Conservation (phyloP, 2,888 invertebrate species). For the Coleophora flavipennella region DNA sequence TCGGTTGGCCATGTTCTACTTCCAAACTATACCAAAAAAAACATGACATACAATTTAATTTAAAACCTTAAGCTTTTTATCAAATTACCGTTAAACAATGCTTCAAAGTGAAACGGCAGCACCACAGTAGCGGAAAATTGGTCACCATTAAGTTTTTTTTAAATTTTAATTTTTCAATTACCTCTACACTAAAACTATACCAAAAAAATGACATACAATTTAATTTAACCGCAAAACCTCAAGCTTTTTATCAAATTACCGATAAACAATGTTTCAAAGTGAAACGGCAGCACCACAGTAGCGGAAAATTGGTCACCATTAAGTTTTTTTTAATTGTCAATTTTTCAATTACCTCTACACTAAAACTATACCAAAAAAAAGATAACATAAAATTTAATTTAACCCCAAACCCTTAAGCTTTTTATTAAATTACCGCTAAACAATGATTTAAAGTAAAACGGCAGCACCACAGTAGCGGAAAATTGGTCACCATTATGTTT, state of each 20-base stretch:
- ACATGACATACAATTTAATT: no score
- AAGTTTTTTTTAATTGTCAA: conserved; percentile 33
- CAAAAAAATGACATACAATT: no score
- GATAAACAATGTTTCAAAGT: conserved; percentile 35
- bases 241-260: conserved; percentile 23
- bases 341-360: conserved; percentile 67
- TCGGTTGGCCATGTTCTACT: no score
- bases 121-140: conserved; percentile 45
- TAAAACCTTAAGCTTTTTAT: conserved; percentile 17
- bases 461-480: conserved; percentile 37
- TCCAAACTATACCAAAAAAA: no score
- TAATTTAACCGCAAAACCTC: background rate
- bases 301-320: conserved; percentile 49
- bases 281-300: conserved; percentile 33
- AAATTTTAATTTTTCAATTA: no score
- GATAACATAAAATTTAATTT: no score
- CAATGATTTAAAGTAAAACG: conserved; percentile 34
- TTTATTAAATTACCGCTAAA: conserved; percentile 30
- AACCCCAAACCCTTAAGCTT: conserved; percentile 5
- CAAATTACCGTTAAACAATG: conserved; percentile 34
- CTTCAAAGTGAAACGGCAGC: conserved; percentile 31
- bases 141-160: conserved; percentile 41
- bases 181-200: no score
- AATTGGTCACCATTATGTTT: conserved; percentile 47
- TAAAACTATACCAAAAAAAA: no score